A percentile compares a stretch with the other conserved stretches of the same genome.
These are phyloP conservation scores for Carcharodon carcharias DNA, from an alignment of 2,797 vertebrate species.

Conservation along the genomic window DNA sequence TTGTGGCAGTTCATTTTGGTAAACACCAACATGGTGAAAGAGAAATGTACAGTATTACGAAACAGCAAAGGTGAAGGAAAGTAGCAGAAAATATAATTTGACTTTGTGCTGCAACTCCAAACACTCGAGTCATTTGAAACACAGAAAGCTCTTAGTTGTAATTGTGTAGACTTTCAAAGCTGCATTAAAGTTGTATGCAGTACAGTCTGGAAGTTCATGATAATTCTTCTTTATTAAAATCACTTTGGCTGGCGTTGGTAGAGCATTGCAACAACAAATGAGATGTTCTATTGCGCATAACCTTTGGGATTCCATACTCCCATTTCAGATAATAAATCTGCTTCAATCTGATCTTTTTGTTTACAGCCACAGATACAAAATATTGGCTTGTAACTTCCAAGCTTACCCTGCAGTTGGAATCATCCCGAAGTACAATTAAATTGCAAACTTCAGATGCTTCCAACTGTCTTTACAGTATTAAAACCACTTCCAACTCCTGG, in stretches of 20 bases:
- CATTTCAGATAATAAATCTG: neutral
- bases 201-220: neutral
- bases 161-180: neutral
- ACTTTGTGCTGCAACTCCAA: too few species aligned
- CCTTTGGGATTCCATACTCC: neutral
- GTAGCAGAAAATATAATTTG: too few species aligned
- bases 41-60: too few species aligned
- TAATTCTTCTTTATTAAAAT: neutral
- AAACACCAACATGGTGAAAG: too few species aligned
- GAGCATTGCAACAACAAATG: neutral
- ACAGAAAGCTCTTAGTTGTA: neutral
- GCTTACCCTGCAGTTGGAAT: too few species aligned
- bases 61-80: too few species aligned
- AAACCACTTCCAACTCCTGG: too few species aligned
- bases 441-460: too few species aligned
- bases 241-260: neutral
- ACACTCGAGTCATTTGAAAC: too few species aligned
- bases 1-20: neutral
- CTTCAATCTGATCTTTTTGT: neutral
- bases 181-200: neutral
- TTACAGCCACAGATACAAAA: neutral
- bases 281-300: neutral
- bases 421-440: too few species aligned
- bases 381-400: too few species aligned
- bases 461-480: too few species aligned